Base-by-base conservation (phyloP, 2,888 invertebrate genomes). In the Apamea sordens region DNA sequence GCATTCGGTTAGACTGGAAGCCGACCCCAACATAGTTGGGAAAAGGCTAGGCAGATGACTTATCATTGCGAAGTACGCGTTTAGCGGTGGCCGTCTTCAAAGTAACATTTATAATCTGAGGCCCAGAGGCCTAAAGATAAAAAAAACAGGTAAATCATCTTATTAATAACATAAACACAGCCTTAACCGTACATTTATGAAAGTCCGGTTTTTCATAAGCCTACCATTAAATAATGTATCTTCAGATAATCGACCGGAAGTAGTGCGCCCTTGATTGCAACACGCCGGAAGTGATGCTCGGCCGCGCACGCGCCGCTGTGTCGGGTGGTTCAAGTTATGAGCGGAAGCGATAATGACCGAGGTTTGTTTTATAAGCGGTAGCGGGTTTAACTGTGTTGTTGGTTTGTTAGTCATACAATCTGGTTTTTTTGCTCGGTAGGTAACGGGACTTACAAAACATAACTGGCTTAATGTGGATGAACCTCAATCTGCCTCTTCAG, bases 181-280 rank as follows among this genome's bases (percentile, higher is more conserved):
- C 2, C 2, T 24, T 8, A 73, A 18, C 36, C 70, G 44, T 75
- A 70, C 24, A 65, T 73, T 88, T 73, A 79, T 41, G 24, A 50
- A 56, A 69, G 77, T 80, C 78, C 78, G 73, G 73, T 81, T 68
- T 77, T 78, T 79, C 70, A 83, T 59, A 73, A 75, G 50, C 36
- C 73, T 76, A 65, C 18, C 44, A 86, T 86, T 76, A 61, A 80
- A 76, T 80, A 80, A 80, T 47, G 50, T 77, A 87, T 87, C 80
- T 79, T 87, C 76, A 77, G 89, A 87, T 85, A 80, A 89, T 83
- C 82, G 70, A 63, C 81, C 86, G 89, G 89, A 89, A 89, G 84
- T 87, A 65, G 70, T 56, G 79, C 82, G 89, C 84, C 89, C 89
- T 89, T 89, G 86, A 87, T 89, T 89, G 81, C 82, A 82, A 71